Conservation (phyloP, 2,888 invertebrate species). For the Miltochrista miniata region DNA sequence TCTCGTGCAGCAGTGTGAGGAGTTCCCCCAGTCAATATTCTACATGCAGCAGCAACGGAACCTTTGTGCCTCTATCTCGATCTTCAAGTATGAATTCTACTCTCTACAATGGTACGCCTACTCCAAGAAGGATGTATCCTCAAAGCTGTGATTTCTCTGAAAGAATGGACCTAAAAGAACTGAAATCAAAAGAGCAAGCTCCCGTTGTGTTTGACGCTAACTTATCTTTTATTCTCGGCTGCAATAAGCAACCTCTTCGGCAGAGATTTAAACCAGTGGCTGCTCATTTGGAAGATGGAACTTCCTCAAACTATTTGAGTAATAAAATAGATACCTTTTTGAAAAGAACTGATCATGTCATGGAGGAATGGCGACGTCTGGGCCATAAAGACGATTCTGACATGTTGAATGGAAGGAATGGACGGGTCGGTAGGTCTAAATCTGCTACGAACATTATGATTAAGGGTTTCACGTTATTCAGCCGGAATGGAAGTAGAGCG, state of each 20-base stretch:
- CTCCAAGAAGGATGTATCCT: conserved; percentile 88
- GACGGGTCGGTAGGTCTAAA: conserved; percentile 85
- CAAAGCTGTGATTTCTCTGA: conserved; percentile 80
- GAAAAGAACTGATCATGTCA: conserved; percentile 92
- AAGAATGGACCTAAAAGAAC: conserved; percentile 82
- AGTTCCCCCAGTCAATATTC: conserved; percentile 76
- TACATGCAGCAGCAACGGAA: conserved; percentile 76
- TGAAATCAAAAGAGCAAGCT: conserved; percentile 87
- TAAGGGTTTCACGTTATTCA: conserved; percentile 89
- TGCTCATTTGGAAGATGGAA: conserved; percentile 89
- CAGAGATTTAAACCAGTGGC: conserved; percentile 88
- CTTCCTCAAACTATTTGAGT: conserved; percentile 89
- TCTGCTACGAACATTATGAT: conserved; percentile 93
- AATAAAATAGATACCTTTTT: conserved; percentile 91
- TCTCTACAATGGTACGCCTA: conserved; percentile 71
- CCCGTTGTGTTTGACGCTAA: conserved; percentile 93
- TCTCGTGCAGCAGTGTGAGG: conserved; percentile 66
- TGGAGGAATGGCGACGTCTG: conserved; percentile 92
- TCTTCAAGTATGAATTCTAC: conserved; percentile 72
- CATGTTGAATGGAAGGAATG: conserved; percentile 60
- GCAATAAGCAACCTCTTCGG: conserved; percentile 87
- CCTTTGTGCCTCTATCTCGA: conserved; percentile 69
- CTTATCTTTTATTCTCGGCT: conserved; percentile 90
- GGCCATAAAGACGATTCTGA: conserved; percentile 85
- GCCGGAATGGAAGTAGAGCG: conserved; percentile 74